Conservation (phyloP, 2,888 invertebrate species). For the Watsonalla binaria region DNA sequence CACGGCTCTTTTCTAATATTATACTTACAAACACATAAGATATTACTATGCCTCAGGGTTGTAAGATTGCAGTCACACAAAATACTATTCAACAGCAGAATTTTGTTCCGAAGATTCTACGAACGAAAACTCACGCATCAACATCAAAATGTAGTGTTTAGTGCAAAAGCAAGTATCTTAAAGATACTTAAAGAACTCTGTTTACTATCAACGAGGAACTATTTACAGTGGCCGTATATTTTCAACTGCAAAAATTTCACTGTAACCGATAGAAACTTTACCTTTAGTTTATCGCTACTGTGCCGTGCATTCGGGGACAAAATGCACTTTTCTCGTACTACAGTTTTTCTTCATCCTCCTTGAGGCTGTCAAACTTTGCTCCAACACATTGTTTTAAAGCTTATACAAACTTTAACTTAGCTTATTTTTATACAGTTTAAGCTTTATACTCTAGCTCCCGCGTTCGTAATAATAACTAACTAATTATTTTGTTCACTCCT, state of each 20-base stretch:
- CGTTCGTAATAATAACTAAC: too few relatives aligned
- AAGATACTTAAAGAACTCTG: conserved; percentile 1
- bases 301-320: conserved; percentile 10
- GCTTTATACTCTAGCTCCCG: too few relatives aligned
- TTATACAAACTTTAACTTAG: neutral
- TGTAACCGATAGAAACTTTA: conserved; percentile 4
- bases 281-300: conserved; percentile 18
- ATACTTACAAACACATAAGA: too few relatives aligned
- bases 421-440: too few relatives aligned
- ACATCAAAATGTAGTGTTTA: too few relatives aligned
- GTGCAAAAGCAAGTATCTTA: neutral
- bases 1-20: too few relatives aligned
- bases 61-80: too few relatives aligned
- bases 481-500: too few relatives aligned
- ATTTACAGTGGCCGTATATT: conserved; percentile 2
- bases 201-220: neutral
- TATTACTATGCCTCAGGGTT: too few relatives aligned
- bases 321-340: conserved; percentile 6
- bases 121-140: too few relatives aligned
- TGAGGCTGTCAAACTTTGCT: neutral
- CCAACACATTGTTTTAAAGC: neutral
- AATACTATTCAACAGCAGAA: too few relatives aligned
- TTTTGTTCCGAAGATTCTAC: too few relatives aligned
- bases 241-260: conserved; percentile 1
- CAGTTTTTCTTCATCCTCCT: conserved; percentile 2